phyloP scores from a whole-genome alignment of 2,888 invertebrate genomes.

The Andrena minutula region DNA sequence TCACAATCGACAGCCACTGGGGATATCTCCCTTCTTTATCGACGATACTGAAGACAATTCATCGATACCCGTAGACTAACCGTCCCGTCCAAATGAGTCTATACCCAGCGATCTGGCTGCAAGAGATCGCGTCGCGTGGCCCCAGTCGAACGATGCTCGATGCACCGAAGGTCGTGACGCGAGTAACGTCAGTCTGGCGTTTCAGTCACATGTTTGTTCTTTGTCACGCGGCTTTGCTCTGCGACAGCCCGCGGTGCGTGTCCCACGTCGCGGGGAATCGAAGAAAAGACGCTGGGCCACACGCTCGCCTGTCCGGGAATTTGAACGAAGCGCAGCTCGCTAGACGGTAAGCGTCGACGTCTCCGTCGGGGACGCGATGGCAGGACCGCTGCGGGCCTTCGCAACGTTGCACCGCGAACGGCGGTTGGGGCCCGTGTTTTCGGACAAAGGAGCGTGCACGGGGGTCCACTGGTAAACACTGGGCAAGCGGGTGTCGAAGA shows the following conservation, averaged over 20 bases:
- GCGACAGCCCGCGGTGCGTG: conserved; percentile 9
- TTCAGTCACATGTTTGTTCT: conserved; percentile 62
- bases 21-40: too few species aligned
- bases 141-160: conserved; percentile 51
- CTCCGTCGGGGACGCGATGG: conserved; percentile 1
- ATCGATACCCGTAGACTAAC: neutral
- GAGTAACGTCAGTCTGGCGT: conserved; percentile 56
- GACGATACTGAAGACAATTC: too few species aligned
- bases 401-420: neutral
- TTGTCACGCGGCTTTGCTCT: conserved; percentile 56
- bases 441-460: conserved; percentile 33
- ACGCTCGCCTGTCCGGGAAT: neutral
- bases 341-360: conserved; percentile 7
- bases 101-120: neutral
- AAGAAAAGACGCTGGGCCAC: neutral
- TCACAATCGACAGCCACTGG: too few species aligned
- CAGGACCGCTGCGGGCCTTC: neutral
- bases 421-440: conserved; percentile 1
- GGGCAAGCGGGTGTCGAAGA: conserved; percentile 17
- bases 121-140: conserved; percentile 12
- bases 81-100: neutral
- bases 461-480: conserved; percentile 53
- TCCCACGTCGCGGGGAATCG: neutral
- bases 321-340: conserved; percentile 1
- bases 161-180: conserved; percentile 56